Percentiles rank a stretch among this genome's conserved stretches.
Conservation (phyloP, 1,140 invertebrate genomes). For the Choristoneura fumiferana region DNA sequence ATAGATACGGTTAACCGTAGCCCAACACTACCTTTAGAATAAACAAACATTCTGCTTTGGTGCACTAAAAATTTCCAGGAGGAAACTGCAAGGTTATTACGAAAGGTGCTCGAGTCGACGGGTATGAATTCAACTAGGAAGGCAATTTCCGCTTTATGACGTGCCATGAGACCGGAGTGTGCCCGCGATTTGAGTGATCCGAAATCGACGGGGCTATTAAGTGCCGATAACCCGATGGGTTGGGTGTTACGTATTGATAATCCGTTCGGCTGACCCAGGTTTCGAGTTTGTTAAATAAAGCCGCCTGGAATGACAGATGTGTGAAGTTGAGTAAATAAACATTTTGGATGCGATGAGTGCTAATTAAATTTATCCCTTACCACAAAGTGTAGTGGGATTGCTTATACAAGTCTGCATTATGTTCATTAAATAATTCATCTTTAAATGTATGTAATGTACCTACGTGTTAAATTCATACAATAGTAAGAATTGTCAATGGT, state of each 20-base stretch:
- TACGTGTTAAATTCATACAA: too few species aligned
- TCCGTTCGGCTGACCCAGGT: neutral
- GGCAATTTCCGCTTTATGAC: slow-evolving; percentile 71
- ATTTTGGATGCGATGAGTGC: too few species aligned
- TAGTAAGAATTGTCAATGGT: too few species aligned
- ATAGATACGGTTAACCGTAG: too few species aligned
- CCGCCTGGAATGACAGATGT: neutral
- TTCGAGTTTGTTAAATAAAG: neutral
- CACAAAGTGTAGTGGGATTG: too few species aligned
- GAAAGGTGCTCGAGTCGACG: slow-evolving; percentile 35
- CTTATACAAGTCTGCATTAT: too few species aligned
- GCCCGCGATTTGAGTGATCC: slow-evolving; percentile 26
- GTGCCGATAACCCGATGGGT: slow-evolving; percentile 7
- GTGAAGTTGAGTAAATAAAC: neutral
- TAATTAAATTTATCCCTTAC: too few species aligned
- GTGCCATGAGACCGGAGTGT: slow-evolving; percentile 45
- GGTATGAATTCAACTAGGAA: slow-evolving; percentile 70
- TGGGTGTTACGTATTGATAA: slow-evolving; percentile 15
- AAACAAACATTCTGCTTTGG: neutral
- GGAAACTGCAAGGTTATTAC: slow-evolving; percentile 60
- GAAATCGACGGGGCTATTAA: slow-evolving; percentile 8
- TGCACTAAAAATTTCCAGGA: slow-evolving; percentile 52
- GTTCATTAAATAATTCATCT: too few species aligned
- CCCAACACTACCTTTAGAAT: neutral
- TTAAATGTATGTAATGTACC: too few species aligned